phyloP scores from a whole-genome alignment of 2,888 invertebrate genomes.

The Drosophila buzzatii region DNA sequence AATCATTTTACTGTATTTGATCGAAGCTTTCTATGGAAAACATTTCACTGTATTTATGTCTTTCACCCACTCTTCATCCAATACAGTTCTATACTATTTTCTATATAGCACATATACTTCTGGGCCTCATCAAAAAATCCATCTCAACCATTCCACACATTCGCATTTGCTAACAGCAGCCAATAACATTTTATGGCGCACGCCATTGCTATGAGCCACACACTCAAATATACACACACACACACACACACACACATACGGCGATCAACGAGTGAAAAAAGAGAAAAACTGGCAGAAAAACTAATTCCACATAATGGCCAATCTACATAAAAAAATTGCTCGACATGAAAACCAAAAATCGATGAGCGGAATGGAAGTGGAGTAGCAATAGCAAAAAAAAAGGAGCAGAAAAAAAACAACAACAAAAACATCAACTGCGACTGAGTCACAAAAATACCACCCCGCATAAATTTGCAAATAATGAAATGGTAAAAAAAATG shows the following conservation, averaged over 20 bases:
- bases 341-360: conserved; percentile 71
- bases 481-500: conserved; percentile 73
- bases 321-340: conserved; percentile 79
- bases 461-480: conserved; percentile 82
- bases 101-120: conserved; percentile 13
- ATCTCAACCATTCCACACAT: conserved; percentile 48
- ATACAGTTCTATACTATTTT: background rate
- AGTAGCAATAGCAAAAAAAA: conserved; percentile 19
- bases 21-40: background rate
- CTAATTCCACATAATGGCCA: conserved; percentile 80
- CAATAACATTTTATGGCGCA: conserved; percentile 70
- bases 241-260: conserved; percentile 2
- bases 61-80: background rate
- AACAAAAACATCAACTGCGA: conserved; percentile 22
- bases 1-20: too few relatives aligned
- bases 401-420: background rate
- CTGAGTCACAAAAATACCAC: conserved; percentile 72
- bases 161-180: conserved; percentile 60
- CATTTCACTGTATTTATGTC: background rate
- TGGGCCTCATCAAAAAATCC: conserved; percentile 34
- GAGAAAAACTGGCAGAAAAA: conserved; percentile 61
- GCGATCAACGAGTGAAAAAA: conserved; percentile 61
- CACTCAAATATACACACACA: conserved; percentile 7
- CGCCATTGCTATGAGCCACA: conserved; percentile 69
- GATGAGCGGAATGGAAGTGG: conserved; percentile 60